phyloP scores from a whole-genome alignment of 2,797 vertebrate species.

The Allobates femoralis region DNA sequence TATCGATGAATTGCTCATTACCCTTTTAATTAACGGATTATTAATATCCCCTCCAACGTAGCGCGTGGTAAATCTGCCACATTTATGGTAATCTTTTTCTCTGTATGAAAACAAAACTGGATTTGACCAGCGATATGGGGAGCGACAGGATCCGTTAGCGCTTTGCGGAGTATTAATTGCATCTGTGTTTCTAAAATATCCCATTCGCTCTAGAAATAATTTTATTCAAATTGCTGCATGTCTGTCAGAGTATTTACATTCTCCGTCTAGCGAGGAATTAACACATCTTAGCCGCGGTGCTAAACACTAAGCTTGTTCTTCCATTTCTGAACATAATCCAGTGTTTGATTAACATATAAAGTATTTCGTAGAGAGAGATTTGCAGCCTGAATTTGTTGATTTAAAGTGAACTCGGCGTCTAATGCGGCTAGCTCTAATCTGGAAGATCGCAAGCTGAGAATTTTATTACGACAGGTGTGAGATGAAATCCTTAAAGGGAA shows the following conservation, averaged over 20 bases:
- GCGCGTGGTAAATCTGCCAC: conserved; percentile 60
- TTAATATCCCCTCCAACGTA: conserved; percentile 58
- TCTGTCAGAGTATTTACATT: conserved; percentile 54
- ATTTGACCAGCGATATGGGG: not conserved
- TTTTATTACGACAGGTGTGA: conserved; percentile 21
- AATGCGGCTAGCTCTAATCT: not conserved
- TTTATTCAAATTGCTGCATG: conserved; percentile 48
- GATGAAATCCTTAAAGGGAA: conserved; percentile 12
- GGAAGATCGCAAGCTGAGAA: conserved; percentile 8
- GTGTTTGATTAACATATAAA: conserved; percentile 58
- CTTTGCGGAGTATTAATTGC: conserved; percentile 51
- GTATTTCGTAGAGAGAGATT: conserved; percentile 53
- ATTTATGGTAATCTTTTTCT: conserved; percentile 52
- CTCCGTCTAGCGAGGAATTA: conserved; percentile 43
- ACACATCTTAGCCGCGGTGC: conserved; percentile 39
- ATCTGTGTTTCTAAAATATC: conserved; percentile 63
- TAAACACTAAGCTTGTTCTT: conserved; percentile 56
- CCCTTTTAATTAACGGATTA: conserved; percentile 64
- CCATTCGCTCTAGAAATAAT: conserved; percentile 60
- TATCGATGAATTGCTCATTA: conserved; percentile 62
- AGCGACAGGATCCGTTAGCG: conserved; percentile 9
- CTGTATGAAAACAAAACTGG: conserved; percentile 20
- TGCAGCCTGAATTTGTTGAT: conserved; percentile 40
- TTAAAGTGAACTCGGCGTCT: conserved; percentile 41
- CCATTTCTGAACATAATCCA: conserved; percentile 53